phyloP scores from a whole-genome alignment of 2,113 vertebrate species.

The Talpa occidentalis region DNA sequence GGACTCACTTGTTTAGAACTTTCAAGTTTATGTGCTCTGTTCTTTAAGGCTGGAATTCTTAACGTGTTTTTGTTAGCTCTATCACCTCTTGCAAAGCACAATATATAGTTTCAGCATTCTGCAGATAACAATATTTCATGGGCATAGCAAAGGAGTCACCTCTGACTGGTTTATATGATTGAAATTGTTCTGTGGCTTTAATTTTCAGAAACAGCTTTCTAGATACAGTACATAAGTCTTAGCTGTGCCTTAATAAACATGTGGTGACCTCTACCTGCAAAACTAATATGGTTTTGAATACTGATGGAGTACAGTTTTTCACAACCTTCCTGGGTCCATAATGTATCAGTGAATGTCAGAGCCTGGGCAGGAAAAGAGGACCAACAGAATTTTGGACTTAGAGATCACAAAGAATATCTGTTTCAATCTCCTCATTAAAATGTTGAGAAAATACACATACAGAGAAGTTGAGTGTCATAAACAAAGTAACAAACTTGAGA shows the following conservation, averaged over 20 bases:
- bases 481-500: not conserved
- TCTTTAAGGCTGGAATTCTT: constrained; percentile 31
- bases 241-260: constrained; percentile 62
- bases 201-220: constrained; percentile 69
- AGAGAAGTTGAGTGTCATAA: constrained; percentile 37
- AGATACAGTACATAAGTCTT: constrained; percentile 71
- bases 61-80: constrained; percentile 43
- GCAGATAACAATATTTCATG: constrained; percentile 71
- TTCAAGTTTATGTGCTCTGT: constrained; percentile 24
- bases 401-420: not conserved
- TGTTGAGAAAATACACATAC: not conserved
- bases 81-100: constrained; percentile 57
- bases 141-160: constrained; percentile 55
- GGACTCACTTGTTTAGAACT: constrained; percentile 14
- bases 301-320: constrained; percentile 44
- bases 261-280: constrained; percentile 66
- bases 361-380: not conserved
- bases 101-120: constrained; percentile 50
- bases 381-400: not conserved
- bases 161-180: constrained; percentile 66
- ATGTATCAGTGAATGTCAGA: constrained; percentile 31
- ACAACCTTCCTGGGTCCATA: not conserved
- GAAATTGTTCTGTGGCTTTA: constrained; percentile 66
- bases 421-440: not conserved
- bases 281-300: constrained; percentile 63